Base-by-base conservation (phyloP, 2,888 invertebrate species). In the Pheosia gnoma region DNA sequence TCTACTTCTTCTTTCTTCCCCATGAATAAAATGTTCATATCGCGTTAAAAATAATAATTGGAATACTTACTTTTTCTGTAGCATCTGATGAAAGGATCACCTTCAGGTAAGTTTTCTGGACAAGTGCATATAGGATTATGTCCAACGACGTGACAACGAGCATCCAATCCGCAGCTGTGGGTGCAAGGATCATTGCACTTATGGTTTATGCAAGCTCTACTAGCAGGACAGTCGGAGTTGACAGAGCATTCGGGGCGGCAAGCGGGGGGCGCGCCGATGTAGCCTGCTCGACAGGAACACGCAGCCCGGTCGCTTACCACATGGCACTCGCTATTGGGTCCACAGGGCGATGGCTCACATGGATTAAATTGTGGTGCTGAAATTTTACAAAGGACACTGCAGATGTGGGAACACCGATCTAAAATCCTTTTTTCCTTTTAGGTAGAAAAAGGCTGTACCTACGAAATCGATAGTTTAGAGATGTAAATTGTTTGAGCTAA, bases 61-160 rank as follows among this genome's bases (percentile, higher is more conserved):
- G 38, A 62, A 45, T n/a, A 80, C 89, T 87, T 80, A 94, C 94
- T 84, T 80, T 87, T 91, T 75, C 89, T 86, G 64, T 83, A 84
- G 83, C 97, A 97, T 85, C 95, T 95, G 72, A 95, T 95, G 79
- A 97, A 97, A 25, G 97, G 97, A 94, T 97, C 97, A 39, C 97
- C 97, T 68, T 95, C 94, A 60, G 95, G 95, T 59, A 95, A 94
- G 61, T 93, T 90, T 66, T 96, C 95, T 36, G 93, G 91, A 76
- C 97, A 97, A 66, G 96, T 95, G 81, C 97, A 97, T 69, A 97
- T 95, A 3, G 97, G 97, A 80, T 96, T 96, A 82, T 97, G 97
- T 75, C 96, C 95, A 56, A 96, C 95, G 53, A 97, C 97, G 87
- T 96, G 96, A 77, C 97, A 97, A 63, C 95, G 93, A 38, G 97